Evolutionary conservation across 2,888 invertebrate genomes (phyloP).

Genomic region (Steinernema scapterisci): DNA sequence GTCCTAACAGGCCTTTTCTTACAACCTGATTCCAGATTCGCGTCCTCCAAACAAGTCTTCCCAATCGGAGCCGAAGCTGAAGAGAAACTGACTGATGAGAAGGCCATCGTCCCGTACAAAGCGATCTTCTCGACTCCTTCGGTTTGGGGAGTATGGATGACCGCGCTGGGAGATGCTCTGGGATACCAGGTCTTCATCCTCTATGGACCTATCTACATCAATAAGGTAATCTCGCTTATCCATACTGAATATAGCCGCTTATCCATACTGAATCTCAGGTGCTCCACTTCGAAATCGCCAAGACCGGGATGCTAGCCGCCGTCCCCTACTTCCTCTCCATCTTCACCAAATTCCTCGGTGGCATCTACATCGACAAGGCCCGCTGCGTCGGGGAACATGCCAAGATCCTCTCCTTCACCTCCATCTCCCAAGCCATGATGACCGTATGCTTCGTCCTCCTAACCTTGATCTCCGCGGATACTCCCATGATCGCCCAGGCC

Average conservation of each 20-base stretch:
- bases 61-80: not conserved
- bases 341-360: slow-evolving; percentile 13
- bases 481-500: slow-evolving; percentile 45
- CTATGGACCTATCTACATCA: slow-evolving; percentile 33
- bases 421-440: slow-evolving; percentile 48
- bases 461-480: slow-evolving; percentile 38
- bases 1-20: too few species aligned
- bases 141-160: slow-evolving; percentile 34
- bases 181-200: slow-evolving; percentile 31
- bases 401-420: slow-evolving; percentile 48
- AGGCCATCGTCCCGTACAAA: slow-evolving; percentile 39
- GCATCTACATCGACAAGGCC: slow-evolving; percentile 21
- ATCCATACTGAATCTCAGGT: not conserved
- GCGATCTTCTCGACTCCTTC: slow-evolving; percentile 39
- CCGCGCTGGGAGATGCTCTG: slow-evolving; percentile 15
- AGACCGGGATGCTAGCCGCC: slow-evolving; percentile 10
- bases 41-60: not conserved
- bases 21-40: not conserved
- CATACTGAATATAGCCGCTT: not conserved
- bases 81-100: not conserved
- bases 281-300: slow-evolving; percentile 27
- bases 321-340: slow-evolving; percentile 17
- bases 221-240: too few species aligned
- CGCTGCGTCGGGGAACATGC: slow-evolving; percentile 35
- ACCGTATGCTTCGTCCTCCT: slow-evolving; percentile 50